These are phyloP conservation scores for Ichneumon xanthorius DNA, from an alignment of 2,888 invertebrate genomes.

Conservation along the genomic window DNA sequence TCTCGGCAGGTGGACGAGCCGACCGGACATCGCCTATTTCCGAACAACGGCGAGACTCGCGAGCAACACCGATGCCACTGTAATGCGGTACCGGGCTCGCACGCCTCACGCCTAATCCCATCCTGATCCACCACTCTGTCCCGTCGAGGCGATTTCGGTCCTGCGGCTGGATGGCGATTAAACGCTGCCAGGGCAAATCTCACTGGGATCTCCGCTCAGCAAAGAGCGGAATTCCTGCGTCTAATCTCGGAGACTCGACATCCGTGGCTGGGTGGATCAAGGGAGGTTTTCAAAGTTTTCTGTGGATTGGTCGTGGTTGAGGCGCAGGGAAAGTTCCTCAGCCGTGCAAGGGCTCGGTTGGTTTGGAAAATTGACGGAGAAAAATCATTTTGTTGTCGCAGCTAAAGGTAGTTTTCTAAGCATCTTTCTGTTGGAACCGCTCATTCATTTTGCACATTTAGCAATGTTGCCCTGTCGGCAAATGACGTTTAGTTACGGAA, in stretches of 20 bases:
- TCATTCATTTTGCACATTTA: no score
- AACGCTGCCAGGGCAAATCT: slow-evolving; percentile 12
- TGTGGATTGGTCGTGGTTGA: no score
- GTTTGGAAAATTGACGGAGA: no score
- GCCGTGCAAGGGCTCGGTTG: no score
- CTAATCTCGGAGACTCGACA: slow-evolving; percentile 29
- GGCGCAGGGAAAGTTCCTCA: no score
- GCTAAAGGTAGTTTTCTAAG: no score
- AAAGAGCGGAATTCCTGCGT: slow-evolving; percentile 15
- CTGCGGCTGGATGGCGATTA: neutral
- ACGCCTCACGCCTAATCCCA: slow-evolving; percentile 42
- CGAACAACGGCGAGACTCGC: neutral
- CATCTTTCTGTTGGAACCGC: no score
- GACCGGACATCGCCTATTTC: slow-evolving; percentile 1
- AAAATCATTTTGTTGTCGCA: no score
- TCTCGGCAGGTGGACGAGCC: slow-evolving; percentile 9
- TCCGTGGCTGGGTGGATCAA: neutral
- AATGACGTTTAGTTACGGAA: no score
- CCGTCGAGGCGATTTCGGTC: slow-evolving; percentile 15
- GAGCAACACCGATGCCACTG: neutral
- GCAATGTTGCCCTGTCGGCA: no score
- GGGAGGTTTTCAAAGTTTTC: neutral
- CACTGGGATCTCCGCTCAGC: slow-evolving; percentile 20
- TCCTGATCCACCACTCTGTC: slow-evolving; percentile 33
- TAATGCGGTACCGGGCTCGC: no score